Conservation (phyloP, 2,113 vertebrate species). For the Microtus pennsylvanicus region DNA sequence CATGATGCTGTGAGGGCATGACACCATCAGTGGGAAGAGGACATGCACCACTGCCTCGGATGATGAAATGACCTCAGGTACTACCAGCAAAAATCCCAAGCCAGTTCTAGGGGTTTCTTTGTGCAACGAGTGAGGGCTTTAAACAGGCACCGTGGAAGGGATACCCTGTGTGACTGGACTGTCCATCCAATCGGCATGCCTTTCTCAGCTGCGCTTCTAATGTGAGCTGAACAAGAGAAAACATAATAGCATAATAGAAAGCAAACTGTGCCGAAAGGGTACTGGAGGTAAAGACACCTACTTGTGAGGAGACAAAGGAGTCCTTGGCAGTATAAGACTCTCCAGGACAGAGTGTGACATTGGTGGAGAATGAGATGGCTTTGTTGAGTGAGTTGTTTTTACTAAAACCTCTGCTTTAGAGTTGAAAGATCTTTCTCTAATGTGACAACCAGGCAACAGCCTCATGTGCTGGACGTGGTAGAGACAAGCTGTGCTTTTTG, state of each 20-base stretch:
- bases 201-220: not conserved
- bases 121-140: not conserved
- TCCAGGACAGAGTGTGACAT: not conserved
- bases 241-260: not conserved
- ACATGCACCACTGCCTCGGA: not conserved
- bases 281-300: not conserved
- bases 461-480: not conserved
- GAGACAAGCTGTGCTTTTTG: not conserved
- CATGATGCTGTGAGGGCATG: not conserved
- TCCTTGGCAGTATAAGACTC: not conserved
- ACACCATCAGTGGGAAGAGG: not conserved
- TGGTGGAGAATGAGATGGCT: not conserved
- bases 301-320: not conserved
- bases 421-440: not conserved
- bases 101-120: not conserved
- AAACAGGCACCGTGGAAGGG: not conserved
- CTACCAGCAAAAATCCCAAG: not conserved
- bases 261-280: not conserved
- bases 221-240: not conserved
- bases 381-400: not conserved
- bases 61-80: not conserved
- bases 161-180: not conserved
- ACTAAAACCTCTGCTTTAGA: not conserved
- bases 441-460: not conserved
- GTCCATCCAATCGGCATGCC: not conserved